These are phyloP conservation scores for Drosophila imparisetae DNA, from an alignment of 2,888 invertebrate species.

Conservation along the genomic window DNA sequence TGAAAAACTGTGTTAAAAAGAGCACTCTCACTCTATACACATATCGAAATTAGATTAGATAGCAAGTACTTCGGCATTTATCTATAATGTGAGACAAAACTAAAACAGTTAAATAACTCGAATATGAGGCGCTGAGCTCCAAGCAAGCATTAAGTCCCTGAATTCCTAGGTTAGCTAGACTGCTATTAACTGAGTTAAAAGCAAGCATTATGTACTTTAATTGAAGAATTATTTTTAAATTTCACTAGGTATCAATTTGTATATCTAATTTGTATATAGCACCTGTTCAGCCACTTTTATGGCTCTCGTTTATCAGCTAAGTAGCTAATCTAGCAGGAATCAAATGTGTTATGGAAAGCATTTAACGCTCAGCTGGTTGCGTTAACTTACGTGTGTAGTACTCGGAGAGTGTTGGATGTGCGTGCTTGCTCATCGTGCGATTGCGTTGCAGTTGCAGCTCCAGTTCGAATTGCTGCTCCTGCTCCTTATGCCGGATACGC, in stretches of 20 bases:
- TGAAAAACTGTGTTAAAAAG: background rate
- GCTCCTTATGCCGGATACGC: conserved; percentile 29
- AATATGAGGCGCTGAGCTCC: background rate
- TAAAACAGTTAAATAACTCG: background rate
- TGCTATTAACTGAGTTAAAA: background rate
- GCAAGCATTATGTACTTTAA: no score
- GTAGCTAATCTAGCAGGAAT: background rate
- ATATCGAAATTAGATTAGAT: background rate
- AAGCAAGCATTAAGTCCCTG: no score
- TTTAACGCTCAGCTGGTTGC: background rate
- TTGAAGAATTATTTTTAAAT: background rate
- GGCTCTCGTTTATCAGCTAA: background rate
- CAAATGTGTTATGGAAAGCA: background rate
- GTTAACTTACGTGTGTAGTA: conserved; percentile 79
- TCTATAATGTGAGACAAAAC: background rate
- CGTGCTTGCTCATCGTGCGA: conserved; percentile 49
- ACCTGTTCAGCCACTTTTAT: background rate
- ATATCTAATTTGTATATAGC: background rate
- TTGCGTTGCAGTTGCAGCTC: conserved; percentile 47
- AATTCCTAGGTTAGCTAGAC: background rate
- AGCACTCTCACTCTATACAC: background rate
- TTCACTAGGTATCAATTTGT: background rate
- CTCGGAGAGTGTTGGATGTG: conserved; percentile 75
- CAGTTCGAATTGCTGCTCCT: conserved; percentile 33
- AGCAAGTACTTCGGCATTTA: background rate